Conservation (phyloP, 2,888 invertebrate genomes). For the Tenthredo distinguenda region DNA sequence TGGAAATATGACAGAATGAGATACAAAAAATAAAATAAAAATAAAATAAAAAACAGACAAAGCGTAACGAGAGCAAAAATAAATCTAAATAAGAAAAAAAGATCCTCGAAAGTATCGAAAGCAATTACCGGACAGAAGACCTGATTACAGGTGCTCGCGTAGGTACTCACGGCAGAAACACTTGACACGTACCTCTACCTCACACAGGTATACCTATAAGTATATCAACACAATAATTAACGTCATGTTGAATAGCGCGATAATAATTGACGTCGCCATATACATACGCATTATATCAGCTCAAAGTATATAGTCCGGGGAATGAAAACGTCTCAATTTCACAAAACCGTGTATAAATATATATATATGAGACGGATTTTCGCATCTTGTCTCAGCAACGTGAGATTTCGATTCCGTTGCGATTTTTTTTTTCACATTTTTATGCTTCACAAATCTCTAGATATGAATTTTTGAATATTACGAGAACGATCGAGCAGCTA, state of each 20-base stretch:
- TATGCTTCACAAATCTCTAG: too few species aligned
- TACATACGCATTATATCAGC: not conserved
- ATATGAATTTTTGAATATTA: too few species aligned
- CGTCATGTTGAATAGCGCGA: not conserved
- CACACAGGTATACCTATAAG: not conserved
- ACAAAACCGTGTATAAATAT: not conserved
- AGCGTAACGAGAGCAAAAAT: not conserved
- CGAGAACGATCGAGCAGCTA: too few species aligned
- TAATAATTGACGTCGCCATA: not conserved
- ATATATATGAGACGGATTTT: too few species aligned
- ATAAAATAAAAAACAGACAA: not conserved
- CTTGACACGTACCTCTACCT: not conserved
- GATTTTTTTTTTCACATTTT: too few species aligned
- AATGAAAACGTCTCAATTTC: not conserved
- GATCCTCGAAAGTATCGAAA: conserved; percentile 10
- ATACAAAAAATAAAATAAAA: not conserved
- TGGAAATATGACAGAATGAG: not conserved
- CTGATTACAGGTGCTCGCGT: conserved; percentile 5
- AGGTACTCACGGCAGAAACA: not conserved
- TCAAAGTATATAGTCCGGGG: not conserved
- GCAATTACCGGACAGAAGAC: conserved; percentile 9
- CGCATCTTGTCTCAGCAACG: too few species aligned
- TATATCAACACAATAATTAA: not conserved
- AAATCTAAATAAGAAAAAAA: not conserved
- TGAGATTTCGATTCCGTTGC: not conserved